phyloP scores from a whole-genome alignment of 2,888 invertebrate species.

The Homarus gammarus region DNA sequence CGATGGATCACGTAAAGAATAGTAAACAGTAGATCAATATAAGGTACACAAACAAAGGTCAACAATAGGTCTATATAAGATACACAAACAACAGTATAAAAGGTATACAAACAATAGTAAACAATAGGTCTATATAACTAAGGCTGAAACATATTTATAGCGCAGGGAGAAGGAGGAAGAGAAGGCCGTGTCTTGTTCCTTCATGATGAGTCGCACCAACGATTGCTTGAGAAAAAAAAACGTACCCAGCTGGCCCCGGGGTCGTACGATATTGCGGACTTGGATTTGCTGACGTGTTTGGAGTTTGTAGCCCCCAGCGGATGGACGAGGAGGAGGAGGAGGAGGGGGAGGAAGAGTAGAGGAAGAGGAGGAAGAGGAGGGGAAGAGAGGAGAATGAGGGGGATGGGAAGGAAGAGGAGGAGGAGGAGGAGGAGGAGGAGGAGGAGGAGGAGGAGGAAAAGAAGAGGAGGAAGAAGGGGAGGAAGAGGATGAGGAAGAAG shows the following conservation, averaged over 20 bases:
- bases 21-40: no score
- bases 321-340: neutral
- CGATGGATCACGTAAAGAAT: no score
- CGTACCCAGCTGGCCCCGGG: neutral
- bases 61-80: no score
- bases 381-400: neutral
- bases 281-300: conserved; percentile 27
- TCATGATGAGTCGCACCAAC: neutral
- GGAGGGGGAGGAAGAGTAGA: conserved; percentile 4
- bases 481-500: neutral
- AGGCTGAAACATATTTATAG: no score
- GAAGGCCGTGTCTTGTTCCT: no score
- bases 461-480: neutral
- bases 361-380: neutral
- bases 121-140: no score
- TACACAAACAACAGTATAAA: no score
- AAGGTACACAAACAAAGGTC: no score
- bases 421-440: neutral
- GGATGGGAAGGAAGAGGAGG: neutral
- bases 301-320: no score
- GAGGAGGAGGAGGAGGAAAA: neutral
- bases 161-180: no score
- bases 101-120: no score
- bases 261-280: conserved; percentile 29
- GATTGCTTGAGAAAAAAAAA: neutral